A percentile compares a stretch with the other conserved stretches of the same genome.
Conservation (phyloP, 2,797 vertebrate species). For the Halcyon chelicuti region DNA sequence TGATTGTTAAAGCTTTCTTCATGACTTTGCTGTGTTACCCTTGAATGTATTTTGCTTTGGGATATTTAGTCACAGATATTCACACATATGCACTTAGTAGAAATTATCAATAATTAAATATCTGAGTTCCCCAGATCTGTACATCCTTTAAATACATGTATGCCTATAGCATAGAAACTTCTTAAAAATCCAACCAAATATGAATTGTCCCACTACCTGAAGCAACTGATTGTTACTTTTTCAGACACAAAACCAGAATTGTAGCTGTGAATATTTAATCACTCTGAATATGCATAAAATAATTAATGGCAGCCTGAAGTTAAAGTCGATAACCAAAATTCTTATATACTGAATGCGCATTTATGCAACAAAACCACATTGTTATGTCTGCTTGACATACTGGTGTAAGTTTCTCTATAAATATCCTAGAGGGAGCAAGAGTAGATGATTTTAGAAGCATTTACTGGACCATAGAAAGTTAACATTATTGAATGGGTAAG, state of each 20-base stretch:
- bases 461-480: background rate
- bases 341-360: background rate
- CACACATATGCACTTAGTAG: rapidly evolving
- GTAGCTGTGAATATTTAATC: background rate
- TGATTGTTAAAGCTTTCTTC: background rate
- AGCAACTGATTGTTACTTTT: background rate
- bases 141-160: background rate
- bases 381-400: background rate
- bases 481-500: background rate
- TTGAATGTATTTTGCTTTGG: background rate
- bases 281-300: background rate
- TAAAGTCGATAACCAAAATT: background rate
- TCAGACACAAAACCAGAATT: background rate
- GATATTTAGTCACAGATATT: background rate
- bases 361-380: background rate
- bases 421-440: background rate
- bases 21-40: background rate
- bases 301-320: background rate
- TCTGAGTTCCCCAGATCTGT: background rate
- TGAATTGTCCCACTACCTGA: background rate
- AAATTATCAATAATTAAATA: background rate
- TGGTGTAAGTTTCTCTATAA: background rate
- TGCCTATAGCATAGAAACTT: background rate
- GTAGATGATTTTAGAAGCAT: background rate
- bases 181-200: background rate